phyloP scores from a whole-genome alignment of 2,888 invertebrate genomes.

The Helleia helle region DNA sequence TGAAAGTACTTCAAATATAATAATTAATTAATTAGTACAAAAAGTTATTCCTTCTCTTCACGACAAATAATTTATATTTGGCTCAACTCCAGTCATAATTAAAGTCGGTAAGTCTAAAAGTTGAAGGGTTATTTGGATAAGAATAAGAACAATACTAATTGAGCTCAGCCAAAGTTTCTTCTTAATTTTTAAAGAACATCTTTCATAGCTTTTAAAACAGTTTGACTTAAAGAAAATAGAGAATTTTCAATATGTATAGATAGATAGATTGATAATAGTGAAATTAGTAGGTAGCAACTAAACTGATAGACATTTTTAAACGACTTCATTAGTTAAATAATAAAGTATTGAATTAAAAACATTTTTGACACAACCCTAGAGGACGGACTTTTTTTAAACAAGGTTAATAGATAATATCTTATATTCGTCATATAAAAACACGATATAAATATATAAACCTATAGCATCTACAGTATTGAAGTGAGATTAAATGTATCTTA shows the following conservation, averaged over 20 bases:
- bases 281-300: no score
- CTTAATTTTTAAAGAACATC: background rate
- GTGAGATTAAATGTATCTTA: constrained; percentile 62
- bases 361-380: no score
- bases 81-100: constrained; percentile 4
- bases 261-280: no score
- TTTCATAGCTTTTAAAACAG: background rate
- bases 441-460: no score
- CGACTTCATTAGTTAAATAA: no score
- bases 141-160: constrained; percentile 8
- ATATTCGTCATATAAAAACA: no score
- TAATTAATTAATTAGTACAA: background rate
- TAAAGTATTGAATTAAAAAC: no score
- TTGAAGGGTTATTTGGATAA: constrained; percentile 8
- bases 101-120: constrained; percentile 5
- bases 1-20: background rate
- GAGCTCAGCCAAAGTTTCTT: constrained; percentile 1
- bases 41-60: background rate
- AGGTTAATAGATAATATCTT: no score
- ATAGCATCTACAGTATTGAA: background rate
- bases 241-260: no score
- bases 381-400: no score
- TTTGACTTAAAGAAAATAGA: background rate
- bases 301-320: no score
- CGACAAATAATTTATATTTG: constrained; percentile 2